These are phyloP conservation scores for Encarsia formosa DNA, from an alignment of 2,888 invertebrate genomes.

Conservation along the genomic window DNA sequence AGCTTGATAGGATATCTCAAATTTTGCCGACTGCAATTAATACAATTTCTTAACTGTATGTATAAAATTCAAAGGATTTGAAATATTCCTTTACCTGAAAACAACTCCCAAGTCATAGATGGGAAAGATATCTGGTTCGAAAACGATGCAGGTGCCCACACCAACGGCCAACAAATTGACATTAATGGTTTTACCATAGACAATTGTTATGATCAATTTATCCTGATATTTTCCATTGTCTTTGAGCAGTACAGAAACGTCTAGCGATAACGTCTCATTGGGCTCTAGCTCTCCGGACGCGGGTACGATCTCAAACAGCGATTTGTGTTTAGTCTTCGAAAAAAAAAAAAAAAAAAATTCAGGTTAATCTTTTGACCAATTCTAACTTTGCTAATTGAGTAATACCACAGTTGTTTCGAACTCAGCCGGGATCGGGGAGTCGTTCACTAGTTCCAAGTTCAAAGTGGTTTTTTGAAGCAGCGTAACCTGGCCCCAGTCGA, in stretches of 20 bases:
- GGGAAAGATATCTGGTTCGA: slow-evolving; percentile 59
- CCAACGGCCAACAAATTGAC: slow-evolving; percentile 59
- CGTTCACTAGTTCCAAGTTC: slow-evolving; percentile 60
- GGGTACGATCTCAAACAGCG: slow-evolving; percentile 37
- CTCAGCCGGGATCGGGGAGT: slow-evolving; percentile 65
- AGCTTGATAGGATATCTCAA: slow-evolving; percentile 48
- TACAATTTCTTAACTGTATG: background rate
- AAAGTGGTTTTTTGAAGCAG: slow-evolving; percentile 56
- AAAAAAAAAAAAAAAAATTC: too few species aligned
- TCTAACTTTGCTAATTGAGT: background rate
- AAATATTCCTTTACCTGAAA: slow-evolving; percentile 54
- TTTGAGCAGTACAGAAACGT: slow-evolving; percentile 43
- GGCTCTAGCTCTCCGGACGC: slow-evolving; percentile 39
- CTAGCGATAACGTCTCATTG: slow-evolving; percentile 38
- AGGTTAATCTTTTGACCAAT: background rate
- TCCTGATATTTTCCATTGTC: slow-evolving; percentile 46
- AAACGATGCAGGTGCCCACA: slow-evolving; percentile 63
- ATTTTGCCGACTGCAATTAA: slow-evolving; percentile 33
- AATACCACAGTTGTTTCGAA: slow-evolving; percentile 53
- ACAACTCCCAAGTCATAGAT: slow-evolving; percentile 60
- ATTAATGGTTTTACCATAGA: slow-evolving; percentile 49
- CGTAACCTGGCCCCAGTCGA: slow-evolving; percentile 63
- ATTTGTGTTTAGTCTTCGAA: slow-evolving; percentile 30
- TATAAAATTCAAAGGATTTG: background rate
- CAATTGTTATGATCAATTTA: slow-evolving; percentile 41